Conservation (phyloP, 2,797 vertebrate species). For the Bradypus variegatus region DNA sequence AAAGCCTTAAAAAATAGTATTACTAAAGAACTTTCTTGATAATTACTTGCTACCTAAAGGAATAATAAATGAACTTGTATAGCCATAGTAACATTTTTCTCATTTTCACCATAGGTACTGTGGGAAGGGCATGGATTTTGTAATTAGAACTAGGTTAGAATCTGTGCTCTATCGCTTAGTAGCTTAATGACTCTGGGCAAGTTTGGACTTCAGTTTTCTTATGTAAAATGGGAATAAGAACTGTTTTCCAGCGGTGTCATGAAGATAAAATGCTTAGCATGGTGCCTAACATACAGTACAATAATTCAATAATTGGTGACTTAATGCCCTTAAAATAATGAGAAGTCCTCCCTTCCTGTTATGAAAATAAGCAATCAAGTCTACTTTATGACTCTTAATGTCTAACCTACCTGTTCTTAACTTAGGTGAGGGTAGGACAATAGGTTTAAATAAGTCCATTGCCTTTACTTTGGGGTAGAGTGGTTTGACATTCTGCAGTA, state of each 20-base stretch:
- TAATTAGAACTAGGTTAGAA: not conserved
- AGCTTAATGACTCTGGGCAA: not conserved
- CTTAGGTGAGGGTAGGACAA: not conserved
- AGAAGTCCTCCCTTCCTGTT: not conserved
- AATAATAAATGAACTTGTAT: not conserved
- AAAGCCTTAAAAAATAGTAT: constrained; percentile 1
- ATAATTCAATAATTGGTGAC: not conserved
- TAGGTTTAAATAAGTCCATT: not conserved
- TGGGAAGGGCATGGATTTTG: not conserved
- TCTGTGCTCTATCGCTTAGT: not conserved
- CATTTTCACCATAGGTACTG: not conserved
- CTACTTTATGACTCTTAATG: not conserved
- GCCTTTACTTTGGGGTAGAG: not conserved
- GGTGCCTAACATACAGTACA: not conserved
- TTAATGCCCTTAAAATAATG: constrained; percentile 21
- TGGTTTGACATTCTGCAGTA: not conserved
- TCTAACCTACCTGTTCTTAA: not conserved
- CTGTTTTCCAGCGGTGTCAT: not conserved
- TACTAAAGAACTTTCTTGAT: not conserved
- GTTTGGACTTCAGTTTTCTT: constrained; percentile 10
- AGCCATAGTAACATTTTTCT: not conserved
- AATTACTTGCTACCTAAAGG: not conserved
- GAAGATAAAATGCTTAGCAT: not conserved
- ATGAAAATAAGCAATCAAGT: not conserved
- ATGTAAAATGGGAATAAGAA: not conserved